These are phyloP conservation scores for Blomia tropicalis DNA, from an alignment of 2,888 invertebrate species.

Conservation along the genomic window DNA sequence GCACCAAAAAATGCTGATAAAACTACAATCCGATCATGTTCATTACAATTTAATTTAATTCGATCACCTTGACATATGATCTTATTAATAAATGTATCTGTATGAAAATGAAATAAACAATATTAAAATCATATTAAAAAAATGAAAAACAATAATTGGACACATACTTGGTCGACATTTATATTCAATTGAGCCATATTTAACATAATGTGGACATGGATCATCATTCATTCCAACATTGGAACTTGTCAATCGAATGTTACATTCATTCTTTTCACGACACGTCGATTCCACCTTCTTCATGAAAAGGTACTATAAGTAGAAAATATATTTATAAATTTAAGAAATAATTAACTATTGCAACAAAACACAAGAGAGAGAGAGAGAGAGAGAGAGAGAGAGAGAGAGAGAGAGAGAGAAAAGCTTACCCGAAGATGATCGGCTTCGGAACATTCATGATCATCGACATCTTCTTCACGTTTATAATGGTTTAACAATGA, in stretches of 20 bases:
- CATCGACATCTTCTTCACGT: too few relatives aligned
- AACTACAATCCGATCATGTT: conserved; percentile 57
- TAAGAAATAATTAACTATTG: neutral
- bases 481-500: too few relatives aligned
- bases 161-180: conserved; percentile 84
- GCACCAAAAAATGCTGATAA: conserved; percentile 76
- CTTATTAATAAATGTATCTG: conserved; percentile 85
- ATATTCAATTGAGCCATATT: conserved; percentile 88
- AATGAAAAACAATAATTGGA: neutral
- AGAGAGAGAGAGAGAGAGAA: too few relatives aligned
- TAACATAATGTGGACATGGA: conserved; percentile 75
- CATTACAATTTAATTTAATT: conserved; percentile 69
- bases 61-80: conserved; percentile 81
- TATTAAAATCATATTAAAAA: neutral
- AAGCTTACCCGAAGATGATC: neutral
- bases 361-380: too few relatives aligned
- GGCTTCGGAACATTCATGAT: conserved; percentile 2
- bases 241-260: conserved; percentile 64
- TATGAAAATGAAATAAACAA: conserved; percentile 23
- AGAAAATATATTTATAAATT: neutral
- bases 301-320: conserved; percentile 37
- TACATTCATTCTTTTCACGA: conserved; percentile 79
- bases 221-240: conserved; percentile 64
- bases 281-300: conserved; percentile 87
- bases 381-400: too few relatives aligned